phyloP scores from a whole-genome alignment of 1,140 invertebrate species.

The Neotoxoptera formosana region DNA sequence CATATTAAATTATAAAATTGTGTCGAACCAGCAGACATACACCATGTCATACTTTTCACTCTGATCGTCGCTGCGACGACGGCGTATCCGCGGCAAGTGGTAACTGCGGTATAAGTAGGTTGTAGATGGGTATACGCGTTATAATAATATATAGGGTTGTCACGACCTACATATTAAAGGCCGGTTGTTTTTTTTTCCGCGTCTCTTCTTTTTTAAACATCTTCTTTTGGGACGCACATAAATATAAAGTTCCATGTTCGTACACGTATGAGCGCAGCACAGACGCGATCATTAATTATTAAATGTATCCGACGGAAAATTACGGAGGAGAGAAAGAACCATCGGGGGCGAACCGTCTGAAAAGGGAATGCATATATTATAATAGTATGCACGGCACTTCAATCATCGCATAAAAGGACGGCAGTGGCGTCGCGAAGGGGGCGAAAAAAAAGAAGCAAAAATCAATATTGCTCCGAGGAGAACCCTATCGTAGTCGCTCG shows the following conservation, averaged over 20 bases:
- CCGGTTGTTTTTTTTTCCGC: neutral
- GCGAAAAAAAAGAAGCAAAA: conserved; percentile 14
- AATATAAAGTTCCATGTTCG: neutral
- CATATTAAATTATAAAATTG: neutral
- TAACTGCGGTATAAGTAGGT: neutral
- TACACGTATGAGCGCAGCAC: neutral
- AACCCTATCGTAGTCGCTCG: neutral
- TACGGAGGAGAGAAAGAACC: neutral
- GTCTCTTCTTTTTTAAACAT: neutral
- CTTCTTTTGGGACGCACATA: neutral
- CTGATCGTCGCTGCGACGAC: neutral
- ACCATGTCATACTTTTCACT: neutral
- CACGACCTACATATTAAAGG: neutral
- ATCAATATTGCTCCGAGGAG: conserved; percentile 7
- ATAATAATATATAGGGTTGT: neutral
- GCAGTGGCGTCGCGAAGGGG: neutral
- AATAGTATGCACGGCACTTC: conserved; percentile 15
- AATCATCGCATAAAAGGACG: conserved; percentile 26
- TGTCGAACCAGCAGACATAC: neutral
- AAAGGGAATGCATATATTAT: conserved; percentile 15
- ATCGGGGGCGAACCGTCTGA: neutral
- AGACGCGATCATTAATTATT: conserved; percentile 29
- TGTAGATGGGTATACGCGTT: neutral
- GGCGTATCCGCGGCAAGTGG: neutral
- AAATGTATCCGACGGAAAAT: conserved; percentile 14